These are phyloP conservation scores for Syrphus vitripennis DNA, from an alignment of 2,888 invertebrate genomes.

Conservation along the genomic window DNA sequence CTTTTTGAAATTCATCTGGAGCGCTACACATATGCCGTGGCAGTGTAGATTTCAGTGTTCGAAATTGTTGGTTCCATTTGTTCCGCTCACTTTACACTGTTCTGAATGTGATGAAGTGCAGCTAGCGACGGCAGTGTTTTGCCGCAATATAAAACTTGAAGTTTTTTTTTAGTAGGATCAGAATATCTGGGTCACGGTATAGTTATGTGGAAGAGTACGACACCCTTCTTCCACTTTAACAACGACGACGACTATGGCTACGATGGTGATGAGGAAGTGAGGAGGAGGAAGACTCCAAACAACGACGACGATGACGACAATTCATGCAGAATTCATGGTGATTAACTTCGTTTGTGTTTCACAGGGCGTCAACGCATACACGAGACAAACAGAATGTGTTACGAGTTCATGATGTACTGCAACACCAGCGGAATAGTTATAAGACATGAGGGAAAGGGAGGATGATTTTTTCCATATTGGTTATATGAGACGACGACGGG, in stretches of 20 bases:
- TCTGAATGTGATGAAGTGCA: conserved; percentile 54
- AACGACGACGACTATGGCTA: not conserved
- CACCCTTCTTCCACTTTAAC: conserved; percentile 2
- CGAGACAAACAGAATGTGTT: conserved; percentile 67
- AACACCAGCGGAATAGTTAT: conserved; percentile 59
- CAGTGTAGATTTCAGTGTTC: conserved; percentile 32
- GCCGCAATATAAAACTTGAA: conserved; percentile 56
- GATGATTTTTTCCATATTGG: not conserved
- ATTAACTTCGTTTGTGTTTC: conserved; percentile 72
- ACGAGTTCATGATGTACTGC: conserved; percentile 66
- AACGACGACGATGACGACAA: conserved; percentile 34
- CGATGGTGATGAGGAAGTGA: not conserved
- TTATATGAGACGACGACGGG: not conserved
- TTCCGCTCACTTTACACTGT: conserved; percentile 48
- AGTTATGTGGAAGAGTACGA: conserved; percentile 1
- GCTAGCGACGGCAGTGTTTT: conserved; percentile 41
- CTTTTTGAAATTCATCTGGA: conserved; percentile 58
- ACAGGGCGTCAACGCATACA: conserved; percentile 67
- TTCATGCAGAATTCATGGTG: conserved; percentile 71
- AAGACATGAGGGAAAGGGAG: not conserved
- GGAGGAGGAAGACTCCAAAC: conserved; percentile 6
- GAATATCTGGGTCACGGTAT: conserved; percentile 60
- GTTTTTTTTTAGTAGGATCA: conserved; percentile 10
- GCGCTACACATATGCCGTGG: conserved; percentile 26
- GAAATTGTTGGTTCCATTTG: conserved; percentile 53